Conservation (phyloP, 2,797 vertebrate genomes). For the Eulemur mongoz region DNA sequence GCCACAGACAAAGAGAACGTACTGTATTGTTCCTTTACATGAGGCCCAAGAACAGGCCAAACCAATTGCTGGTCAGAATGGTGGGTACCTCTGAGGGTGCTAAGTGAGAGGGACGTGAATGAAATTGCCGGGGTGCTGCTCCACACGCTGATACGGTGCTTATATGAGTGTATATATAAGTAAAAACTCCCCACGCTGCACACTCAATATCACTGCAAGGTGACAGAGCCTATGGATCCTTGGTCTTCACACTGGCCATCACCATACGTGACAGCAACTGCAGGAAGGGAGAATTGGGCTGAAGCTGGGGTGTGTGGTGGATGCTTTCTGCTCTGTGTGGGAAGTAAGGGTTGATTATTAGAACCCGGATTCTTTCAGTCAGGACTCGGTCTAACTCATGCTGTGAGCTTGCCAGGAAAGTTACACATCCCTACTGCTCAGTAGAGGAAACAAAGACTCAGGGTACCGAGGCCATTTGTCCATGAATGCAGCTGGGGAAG, state of each 20-base stretch:
- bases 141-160: not conserved
- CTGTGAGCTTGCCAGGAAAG: not conserved
- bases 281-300: not conserved
- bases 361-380: not conserved
- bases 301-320: not conserved
- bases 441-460: not conserved
- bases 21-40: not conserved
- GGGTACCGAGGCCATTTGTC: not conserved
- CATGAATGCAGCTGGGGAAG: not conserved
- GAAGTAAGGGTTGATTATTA: not conserved
- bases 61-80: not conserved
- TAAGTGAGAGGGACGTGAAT: not conserved
- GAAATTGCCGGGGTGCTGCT: not conserved
- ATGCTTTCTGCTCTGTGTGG: not conserved
- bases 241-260: not conserved
- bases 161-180: rapidly evolving
- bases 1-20: not conserved
- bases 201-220: not conserved
- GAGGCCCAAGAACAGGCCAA: not conserved
- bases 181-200: not conserved
- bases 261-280: not conserved
- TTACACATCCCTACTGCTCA: not conserved
- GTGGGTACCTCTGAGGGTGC: no score
- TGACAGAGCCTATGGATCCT: not conserved
- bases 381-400: not conserved